Evolutionary conservation across 2,888 invertebrate species (phyloP), one percentile per base, ranked within the genome.

Genomic region (Pollenia angustigena): DNA sequence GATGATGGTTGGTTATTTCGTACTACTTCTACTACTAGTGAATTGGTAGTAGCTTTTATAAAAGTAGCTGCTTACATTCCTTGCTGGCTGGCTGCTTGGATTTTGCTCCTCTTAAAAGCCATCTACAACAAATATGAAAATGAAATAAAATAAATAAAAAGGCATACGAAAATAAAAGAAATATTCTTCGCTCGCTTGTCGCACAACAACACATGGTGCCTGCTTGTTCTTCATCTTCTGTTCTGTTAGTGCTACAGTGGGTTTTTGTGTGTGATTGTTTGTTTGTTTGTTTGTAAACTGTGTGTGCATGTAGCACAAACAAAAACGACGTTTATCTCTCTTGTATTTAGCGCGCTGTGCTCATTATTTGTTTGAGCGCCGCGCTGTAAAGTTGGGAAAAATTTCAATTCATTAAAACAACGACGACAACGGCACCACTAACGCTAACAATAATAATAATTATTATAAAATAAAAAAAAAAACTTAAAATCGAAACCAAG

Each of bases 281-380:
- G 82, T 46, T 32, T 82, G 82, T 46, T 62, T 82, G 69, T 69
- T 58, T 69, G 81, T 75, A 81, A 81, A 56, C 74, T 72, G 71
- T 80, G 79, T 58, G 72, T 58, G 64, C 71, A 85, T 68, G 74
- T 56, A 82, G 32, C 32, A 75, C 82, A 87, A 81, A 85, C 76
- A 87, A 87, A 84, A 87, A 82, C 81, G 85, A 87, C 87, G 82
- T 87, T 85, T 85, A 87, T 85, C 85, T 85, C 85, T 87, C 85
- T 85, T 87, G 85, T 85, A 82, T 79, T 81, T 58, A 85, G 82
- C 85, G 85, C 85, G 85, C 78, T 86, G 85, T 90, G 91, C 92
- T 92, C 92, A 92, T 92, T 92, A 91, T 92, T 91, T 91, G 91
- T 91, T 91, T 91, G 92, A 92, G 92, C 91, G 92, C 91, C 91